phyloP scores from a whole-genome alignment of 30 jellyfish, hydroid and myxozoan genomes.

The Aurelia sp. region DNA sequence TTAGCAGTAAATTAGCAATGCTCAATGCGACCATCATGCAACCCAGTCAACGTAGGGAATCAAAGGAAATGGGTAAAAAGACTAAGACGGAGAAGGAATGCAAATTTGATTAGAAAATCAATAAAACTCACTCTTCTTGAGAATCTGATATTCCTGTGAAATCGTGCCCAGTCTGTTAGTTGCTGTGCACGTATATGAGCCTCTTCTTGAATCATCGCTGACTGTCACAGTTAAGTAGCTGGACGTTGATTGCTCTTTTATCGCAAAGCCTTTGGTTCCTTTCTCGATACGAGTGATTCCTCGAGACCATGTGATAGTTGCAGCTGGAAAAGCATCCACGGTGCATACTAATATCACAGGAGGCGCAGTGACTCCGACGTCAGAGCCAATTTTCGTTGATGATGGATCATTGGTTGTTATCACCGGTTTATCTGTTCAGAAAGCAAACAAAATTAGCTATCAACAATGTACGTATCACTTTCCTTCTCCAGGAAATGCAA shows the following conservation, averaged over 20 bases:
- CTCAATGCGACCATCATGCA: too few relatives aligned
- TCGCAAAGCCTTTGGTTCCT: constrained; percentile 65
- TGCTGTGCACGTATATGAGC: constrained; percentile 79
- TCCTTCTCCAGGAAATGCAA: too few relatives aligned
- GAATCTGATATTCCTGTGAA: constrained; percentile 75
- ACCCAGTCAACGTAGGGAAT: too few relatives aligned
- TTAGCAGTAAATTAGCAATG: too few relatives aligned
- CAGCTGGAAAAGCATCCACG: constrained; percentile 83
- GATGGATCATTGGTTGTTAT: constrained; percentile 85
- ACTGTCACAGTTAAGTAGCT: constrained; percentile 65
- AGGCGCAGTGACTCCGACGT: constrained; percentile 74
- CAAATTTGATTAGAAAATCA: neutral
- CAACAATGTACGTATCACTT: too few relatives aligned
- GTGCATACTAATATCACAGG: constrained; percentile 67
- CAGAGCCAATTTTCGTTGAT: constrained; percentile 83
- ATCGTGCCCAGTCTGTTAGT: constrained; percentile 64
- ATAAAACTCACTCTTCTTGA: constrained; percentile 65
- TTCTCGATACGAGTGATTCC: constrained; percentile 25
- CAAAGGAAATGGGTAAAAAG: too few relatives aligned
- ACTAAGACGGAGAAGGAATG: too few relatives aligned
- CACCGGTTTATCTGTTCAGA: constrained; percentile 80
- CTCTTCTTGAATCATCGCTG: constrained; percentile 47
- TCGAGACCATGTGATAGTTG: constrained; percentile 75
- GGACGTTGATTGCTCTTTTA: constrained; percentile 42
- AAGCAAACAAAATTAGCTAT: too few relatives aligned